Base-by-base conservation (phyloP, 1,140 invertebrate species). In the Caligus rogercresseyi region DNA sequence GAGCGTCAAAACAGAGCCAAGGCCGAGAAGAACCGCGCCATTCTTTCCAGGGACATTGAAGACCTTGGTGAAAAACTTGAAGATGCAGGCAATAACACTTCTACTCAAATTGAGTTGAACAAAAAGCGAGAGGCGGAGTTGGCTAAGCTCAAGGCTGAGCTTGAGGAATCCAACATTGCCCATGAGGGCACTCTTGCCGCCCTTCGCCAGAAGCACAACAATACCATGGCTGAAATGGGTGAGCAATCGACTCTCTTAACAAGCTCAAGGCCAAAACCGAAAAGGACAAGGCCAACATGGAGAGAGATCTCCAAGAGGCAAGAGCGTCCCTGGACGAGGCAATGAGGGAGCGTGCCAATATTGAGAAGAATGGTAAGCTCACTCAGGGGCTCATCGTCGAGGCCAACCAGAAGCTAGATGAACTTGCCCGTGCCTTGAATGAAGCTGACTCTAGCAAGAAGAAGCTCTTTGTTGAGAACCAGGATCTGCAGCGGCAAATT, bases 241-340 rank as follows among this genome's bases (percentile, higher is more conserved):
- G 95, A 99, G 78, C 94, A 98, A 89, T 98, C 73, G 95, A 98
- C 78, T 91, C 96, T 74, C 83, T 98, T 71, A 96, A 98, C 83
- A 99, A 98, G 77, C 82, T 91, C 72, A 98, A 97, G 80, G 87
- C 88, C 69, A 78, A 78, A 70, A 64, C 77, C 64, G 79, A 81
- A 68, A 81, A 81, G 68, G 79, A 81, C 63, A 78, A 77, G 65
- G 67, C 86, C 68, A 83, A 85, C 78, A 83, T 88, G 76, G 86
- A 91, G 76, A 83, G 83, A 73, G 92, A 97, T 78, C 78, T 92
- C 72, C 94, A 97, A 78, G 89, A 94, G 78, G 84, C 87, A 69
- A 86, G 89, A 69, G 82, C 83, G 67, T 81, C 85, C 68, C 81
- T 89, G 72, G 92, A 98, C 77, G 82, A 86, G 78, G 80, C 91